A percentile compares a stretch with the other conserved stretches of the same genome.
phyloP scores from a whole-genome alignment of 2,888 invertebrate species.

The Oeneis ivallda region DNA sequence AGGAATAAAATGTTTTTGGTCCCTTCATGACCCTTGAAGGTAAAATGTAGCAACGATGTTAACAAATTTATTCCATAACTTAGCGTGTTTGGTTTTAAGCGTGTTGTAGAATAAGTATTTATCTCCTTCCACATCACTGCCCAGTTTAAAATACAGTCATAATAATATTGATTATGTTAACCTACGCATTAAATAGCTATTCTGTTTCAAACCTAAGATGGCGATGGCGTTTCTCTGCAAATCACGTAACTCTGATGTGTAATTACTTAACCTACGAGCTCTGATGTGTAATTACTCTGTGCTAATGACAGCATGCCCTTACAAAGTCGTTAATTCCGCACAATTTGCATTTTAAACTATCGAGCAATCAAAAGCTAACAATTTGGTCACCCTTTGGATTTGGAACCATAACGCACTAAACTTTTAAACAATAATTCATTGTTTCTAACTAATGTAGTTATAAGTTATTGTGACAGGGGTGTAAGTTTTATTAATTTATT shows the following conservation, averaged over 20 bases:
- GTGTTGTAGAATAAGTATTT: no score
- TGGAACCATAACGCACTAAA: background rate
- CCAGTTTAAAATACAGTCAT: background rate
- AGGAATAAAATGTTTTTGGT: no score
- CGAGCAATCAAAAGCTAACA: background rate
- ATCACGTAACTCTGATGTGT: conserved; percentile 10
- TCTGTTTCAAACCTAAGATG: background rate
- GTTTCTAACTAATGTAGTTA: background rate
- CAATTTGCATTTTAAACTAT: conserved; percentile 21
- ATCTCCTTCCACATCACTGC: no score
- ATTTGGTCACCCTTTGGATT: background rate
- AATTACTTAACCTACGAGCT: conserved; percentile 10
- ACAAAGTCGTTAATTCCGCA: conserved; percentile 21
- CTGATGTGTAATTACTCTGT: conserved; percentile 20
- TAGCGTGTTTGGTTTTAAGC: no score
- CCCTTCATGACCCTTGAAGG: no score
- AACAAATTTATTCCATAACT: no score
- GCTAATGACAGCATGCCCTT: conserved; percentile 13
- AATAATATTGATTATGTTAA: background rate
- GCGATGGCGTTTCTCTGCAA: conserved; percentile 4
- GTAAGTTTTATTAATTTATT: conserved; percentile 16
- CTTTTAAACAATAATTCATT: background rate
- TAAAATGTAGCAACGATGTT: no score
- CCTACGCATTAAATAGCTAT: background rate
- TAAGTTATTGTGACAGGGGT: conserved; percentile 7